Percentiles rank a stretch among this genome's conserved stretches.
Evolutionary conservation across 2,113 vertebrate genomes (phyloP).

Genomic region (Albula glossodonta): DNA sequence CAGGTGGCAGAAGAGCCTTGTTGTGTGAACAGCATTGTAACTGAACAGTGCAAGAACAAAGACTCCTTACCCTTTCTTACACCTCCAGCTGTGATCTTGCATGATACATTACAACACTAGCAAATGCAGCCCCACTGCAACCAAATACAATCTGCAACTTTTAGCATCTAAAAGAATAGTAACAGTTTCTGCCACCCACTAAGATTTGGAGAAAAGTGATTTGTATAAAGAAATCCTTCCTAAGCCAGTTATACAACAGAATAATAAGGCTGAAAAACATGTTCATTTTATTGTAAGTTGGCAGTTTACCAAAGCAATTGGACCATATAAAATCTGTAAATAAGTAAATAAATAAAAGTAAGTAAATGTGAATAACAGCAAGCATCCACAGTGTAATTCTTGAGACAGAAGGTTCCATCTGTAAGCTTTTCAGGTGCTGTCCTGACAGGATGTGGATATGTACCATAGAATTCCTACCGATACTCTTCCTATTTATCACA

Average conservation of each 20-base stretch:
- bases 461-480: background rate
- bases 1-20: background rate
- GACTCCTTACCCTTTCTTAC: background rate
- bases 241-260: background rate
- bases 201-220: background rate
- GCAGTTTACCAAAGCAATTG: too few species aligned
- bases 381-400: background rate
- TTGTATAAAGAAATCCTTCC: background rate
- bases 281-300: too few species aligned
- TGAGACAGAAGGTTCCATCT: background rate
- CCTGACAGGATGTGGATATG: background rate
- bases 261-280: background rate
- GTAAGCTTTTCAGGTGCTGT: background rate
- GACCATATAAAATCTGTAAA: too few species aligned
- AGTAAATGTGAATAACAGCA: background rate
- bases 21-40: constrained; percentile 7
- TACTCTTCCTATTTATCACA: background rate
- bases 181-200: background rate
- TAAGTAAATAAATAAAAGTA: too few species aligned
- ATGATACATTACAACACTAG: constrained; percentile 3
- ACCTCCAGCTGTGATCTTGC: background rate
- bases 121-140: background rate
- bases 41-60: background rate
- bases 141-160: constrained; percentile 7
- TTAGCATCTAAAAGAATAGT: background rate